phyloP scores from a whole-genome alignment of 2,888 invertebrate species.

The Drosophila pseudotakahashii region DNA sequence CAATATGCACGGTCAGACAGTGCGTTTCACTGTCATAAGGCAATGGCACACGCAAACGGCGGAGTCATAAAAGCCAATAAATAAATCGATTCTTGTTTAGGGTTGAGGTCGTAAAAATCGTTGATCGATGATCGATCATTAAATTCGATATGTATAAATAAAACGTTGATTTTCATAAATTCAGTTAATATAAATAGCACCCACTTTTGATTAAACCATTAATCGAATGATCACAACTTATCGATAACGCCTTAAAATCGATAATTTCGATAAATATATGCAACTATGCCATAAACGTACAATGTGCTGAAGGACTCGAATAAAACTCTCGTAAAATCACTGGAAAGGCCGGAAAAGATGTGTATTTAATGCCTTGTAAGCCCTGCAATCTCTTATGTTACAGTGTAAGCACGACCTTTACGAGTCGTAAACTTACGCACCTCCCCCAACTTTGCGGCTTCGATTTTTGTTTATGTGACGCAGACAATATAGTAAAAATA shows the following conservation, averaged over 20 bases:
- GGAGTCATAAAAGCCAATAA: not conserved
- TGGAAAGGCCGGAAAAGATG: not conserved
- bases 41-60: not conserved
- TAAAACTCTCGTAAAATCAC: not conserved
- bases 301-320: not conserved
- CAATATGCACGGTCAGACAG: constrained; percentile 39
- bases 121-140: not conserved
- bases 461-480: constrained; percentile 16
- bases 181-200: not conserved
- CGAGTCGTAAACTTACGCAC: constrained; percentile 2
- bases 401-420: not conserved
- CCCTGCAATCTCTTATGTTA: not conserved
- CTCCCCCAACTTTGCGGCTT: not conserved
- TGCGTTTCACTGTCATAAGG: constrained; percentile 7
- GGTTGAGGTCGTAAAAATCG: not conserved
- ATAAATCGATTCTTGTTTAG: not conserved
- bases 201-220: not conserved
- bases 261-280: not conserved
- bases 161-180: not conserved
- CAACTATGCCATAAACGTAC: not conserved
- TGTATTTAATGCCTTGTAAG: constrained; percentile 1
- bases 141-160: not conserved
- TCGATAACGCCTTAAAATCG: not conserved
- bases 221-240: too few species aligned
- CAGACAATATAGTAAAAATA: constrained; percentile 16